These are phyloP conservation scores for Hydrophis major DNA, from an alignment of 2,797 vertebrate species.

Conservation along the genomic window DNA sequence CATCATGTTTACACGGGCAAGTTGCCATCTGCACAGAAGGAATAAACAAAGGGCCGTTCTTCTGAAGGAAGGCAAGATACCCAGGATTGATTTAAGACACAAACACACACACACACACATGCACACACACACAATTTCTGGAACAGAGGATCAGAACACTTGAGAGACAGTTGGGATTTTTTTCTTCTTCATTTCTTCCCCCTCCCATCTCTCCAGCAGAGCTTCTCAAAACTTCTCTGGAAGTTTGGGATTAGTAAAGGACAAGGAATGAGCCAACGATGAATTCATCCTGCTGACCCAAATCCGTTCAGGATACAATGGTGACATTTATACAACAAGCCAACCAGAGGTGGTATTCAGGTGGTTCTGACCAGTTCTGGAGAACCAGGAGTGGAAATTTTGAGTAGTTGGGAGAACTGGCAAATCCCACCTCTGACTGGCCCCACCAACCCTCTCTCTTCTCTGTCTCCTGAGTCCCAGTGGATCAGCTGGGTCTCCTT, in stretches of 20 bases:
- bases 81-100: slow-evolving; percentile 64
- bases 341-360: too few species aligned
- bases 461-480: too few species aligned
- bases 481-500: too few species aligned
- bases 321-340: neutral
- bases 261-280: slow-evolving; percentile 10
- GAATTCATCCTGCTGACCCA: neutral
- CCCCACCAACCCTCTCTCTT: too few species aligned
- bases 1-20: slow-evolving; percentile 75
- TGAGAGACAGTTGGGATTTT: slow-evolving; percentile 63
- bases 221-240: neutral
- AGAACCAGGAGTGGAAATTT: too few species aligned
- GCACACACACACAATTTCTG: slow-evolving; percentile 49
- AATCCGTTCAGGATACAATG: neutral
- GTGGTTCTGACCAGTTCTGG: too few species aligned
- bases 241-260: slow-evolving; percentile 34
- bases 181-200: slow-evolving; percentile 47
- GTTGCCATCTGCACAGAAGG: slow-evolving; percentile 73
- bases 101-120: neutral
- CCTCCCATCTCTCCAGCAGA: neutral
- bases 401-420: too few species aligned
- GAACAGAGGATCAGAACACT: slow-evolving; percentile 65
- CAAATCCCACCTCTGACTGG: too few species aligned
- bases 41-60: slow-evolving; percentile 81
- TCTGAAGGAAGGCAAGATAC: slow-evolving; percentile 64